Percentiles rank a stretch among this genome's conserved stretches.
These are phyloP conservation scores for Saturnia japonica DNA, from an alignment of 2,888 invertebrate genomes.

Conservation along the genomic window DNA sequence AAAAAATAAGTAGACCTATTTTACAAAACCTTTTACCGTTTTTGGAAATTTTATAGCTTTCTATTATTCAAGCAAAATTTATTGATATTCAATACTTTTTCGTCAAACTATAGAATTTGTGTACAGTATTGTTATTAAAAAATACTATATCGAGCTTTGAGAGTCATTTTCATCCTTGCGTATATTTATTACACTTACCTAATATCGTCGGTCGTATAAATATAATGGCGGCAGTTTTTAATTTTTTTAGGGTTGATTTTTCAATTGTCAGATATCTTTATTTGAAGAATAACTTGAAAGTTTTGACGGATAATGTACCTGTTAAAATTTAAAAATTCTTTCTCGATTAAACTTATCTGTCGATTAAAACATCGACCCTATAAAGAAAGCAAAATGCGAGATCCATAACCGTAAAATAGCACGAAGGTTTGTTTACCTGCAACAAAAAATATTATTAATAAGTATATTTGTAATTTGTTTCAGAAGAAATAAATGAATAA, in stretches of 20 bases:
- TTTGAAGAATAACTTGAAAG: too few relatives aligned
- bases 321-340: too few relatives aligned
- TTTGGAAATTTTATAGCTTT: too few relatives aligned
- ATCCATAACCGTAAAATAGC: background rate
- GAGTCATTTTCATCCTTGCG: background rate
- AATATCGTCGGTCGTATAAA: background rate
- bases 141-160: background rate
- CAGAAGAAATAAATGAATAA: background rate
- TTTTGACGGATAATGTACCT: too few relatives aligned
- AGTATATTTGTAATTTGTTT: background rate
- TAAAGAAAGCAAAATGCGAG: background rate
- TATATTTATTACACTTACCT: background rate
- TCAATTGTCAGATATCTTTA: too few relatives aligned
- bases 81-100: too few relatives aligned
- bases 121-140: background rate
- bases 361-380: too few relatives aligned
- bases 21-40: background rate
- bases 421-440: conserved; percentile 26
- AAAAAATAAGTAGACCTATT: background rate
- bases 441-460: conserved; percentile 22
- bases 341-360: too few relatives aligned
- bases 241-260: too few relatives aligned
- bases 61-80: too few relatives aligned
- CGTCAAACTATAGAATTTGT: background rate
- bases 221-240: background rate